Base-by-base conservation (phyloP, 2,888 invertebrate species). In the Catocala fraxini region DNA sequence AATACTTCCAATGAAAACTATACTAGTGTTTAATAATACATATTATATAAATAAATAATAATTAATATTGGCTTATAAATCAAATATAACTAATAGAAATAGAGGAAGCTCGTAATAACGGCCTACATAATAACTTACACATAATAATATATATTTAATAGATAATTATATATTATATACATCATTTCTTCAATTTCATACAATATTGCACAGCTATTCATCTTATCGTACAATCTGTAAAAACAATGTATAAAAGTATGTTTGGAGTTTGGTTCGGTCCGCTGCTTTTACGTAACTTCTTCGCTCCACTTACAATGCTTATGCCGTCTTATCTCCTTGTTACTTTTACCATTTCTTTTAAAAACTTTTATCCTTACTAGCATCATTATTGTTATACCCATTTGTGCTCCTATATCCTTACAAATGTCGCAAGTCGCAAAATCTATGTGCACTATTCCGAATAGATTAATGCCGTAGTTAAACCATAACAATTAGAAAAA, bases 81-180 rank as follows among this genome's bases (percentile, higher is more conserved):
- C 46, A 65, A 47, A 58, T 53, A 35, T 43, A 54, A 53, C 45
- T 49, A 13, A 12, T 25, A 33, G 12, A 68, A 67, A 71, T 66
- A 64, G 63, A 75, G 73, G 75, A 72, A 75, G 68, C 68, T 64
- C 51, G 56, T 69, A 77, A 73, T 33, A 56, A 67, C 67, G 73
- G 75, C 73, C 71, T 78, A 73, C 56, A 71, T 62, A 62, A 12
- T 12, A 39, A 39, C 39, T 63, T 56, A 64, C 66, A 63, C 65
- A 59, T 74, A 52, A 68, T 66, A 55, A 39, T 57, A 33, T 48
- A 34, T 35, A 54, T 46, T n/a, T 39, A 57, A 57, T 13, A 48
- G 25, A 25, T 25, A 25, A 7, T 25, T 46, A 43, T 39, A 47
- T 45, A 52, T 58, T 56, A 58, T 58, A 47, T 72, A 65, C 25